A percentile compares a stretch with the other conserved stretches of the same genome.
Evolutionary conservation across 2,113 vertebrate species (phyloP).

Genomic region (Cochlearius cochlearius): DNA sequence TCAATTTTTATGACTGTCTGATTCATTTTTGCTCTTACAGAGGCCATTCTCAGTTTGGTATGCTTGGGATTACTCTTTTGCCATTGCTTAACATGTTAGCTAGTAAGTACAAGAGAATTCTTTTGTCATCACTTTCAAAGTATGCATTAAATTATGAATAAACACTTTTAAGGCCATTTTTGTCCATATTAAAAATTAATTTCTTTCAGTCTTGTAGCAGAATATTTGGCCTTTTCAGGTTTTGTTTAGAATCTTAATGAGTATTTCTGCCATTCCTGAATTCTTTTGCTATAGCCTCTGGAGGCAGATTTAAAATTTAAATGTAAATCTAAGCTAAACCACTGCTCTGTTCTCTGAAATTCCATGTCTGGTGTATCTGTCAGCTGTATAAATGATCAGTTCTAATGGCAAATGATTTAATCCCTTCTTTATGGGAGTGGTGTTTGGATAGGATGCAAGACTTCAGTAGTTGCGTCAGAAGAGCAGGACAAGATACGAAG

Average conservation of each 20-base stretch:
- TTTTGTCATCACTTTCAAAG: background rate
- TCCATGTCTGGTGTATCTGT: background rate
- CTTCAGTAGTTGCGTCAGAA: background rate
- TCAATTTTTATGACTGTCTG: background rate
- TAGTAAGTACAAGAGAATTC: background rate
- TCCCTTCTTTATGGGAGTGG: background rate
- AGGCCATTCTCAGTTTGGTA: background rate
- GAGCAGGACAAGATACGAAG: background rate
- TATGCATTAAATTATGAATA: background rate
- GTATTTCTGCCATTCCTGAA: background rate
- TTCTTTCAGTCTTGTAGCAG: background rate
- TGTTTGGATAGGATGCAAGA: background rate
- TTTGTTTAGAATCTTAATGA: background rate
- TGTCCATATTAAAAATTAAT: background rate
- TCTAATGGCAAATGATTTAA: background rate
- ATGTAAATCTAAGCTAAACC: background rate
- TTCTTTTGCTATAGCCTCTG: background rate
- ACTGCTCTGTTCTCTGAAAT: background rate
- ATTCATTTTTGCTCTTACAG: background rate
- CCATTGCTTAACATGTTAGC: background rate
- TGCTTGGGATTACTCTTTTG: background rate
- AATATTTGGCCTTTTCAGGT: background rate
- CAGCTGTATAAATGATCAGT: background rate
- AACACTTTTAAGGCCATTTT: background rate
- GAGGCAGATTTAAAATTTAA: background rate